A percentile compares a stretch with the other conserved stretches of the same genome.
These are phyloP conservation scores for Notechis scutatus DNA, from an alignment of 2,113 vertebrate species.

Conservation along the genomic window DNA sequence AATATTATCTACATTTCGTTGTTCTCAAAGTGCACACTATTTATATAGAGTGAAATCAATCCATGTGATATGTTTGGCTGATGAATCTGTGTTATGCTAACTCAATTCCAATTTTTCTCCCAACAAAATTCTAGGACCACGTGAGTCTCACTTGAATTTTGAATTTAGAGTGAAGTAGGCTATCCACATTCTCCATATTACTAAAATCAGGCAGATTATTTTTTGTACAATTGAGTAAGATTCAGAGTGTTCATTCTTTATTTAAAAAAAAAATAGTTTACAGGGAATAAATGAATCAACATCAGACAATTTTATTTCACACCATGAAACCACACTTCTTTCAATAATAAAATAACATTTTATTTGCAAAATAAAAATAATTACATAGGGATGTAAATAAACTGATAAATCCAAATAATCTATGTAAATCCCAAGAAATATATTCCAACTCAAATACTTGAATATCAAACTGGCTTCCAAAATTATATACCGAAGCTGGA, in stretches of 20 bases:
- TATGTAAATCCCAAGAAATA: conserved; percentile 49
- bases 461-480: conserved; percentile 52
- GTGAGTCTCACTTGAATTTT: not conserved
- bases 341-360: conserved; percentile 71
- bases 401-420: conserved; percentile 60
- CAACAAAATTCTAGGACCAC: not conserved
- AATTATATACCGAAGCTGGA: conserved; percentile 37
- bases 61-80: not conserved
- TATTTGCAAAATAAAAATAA: conserved; percentile 70
- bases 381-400: conserved; percentile 64
- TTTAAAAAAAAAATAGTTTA: not conserved
- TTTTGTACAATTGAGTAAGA: not conserved
- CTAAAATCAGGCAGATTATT: not conserved
- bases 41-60: not conserved
- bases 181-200: not conserved
- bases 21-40: not conserved
- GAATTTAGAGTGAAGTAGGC: too few species aligned
- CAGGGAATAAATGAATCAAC: conserved; percentile 5
- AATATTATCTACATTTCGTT: not conserved
- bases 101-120: not conserved
- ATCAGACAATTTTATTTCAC: not conserved
- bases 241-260: not conserved
- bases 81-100: not conserved
- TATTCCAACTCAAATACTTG: conserved; percentile 48
- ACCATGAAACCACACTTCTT: conserved; percentile 64